phyloP scores from a whole-genome alignment of 2,797 vertebrate species.

The Clarias platycephalus region DNA sequence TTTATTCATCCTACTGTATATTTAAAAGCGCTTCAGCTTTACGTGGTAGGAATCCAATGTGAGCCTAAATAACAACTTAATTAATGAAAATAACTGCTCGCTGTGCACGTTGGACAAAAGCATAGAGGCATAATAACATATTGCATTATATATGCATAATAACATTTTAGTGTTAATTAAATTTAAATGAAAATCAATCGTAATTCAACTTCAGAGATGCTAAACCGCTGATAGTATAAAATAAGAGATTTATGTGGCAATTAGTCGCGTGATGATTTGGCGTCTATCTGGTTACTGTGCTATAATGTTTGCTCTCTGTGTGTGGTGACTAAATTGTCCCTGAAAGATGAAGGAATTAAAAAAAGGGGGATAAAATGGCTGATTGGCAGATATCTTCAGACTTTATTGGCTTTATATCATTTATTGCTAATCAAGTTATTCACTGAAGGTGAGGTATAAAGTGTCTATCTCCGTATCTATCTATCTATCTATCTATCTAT shows the following conservation, averaged over 20 bases:
- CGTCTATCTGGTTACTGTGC: constrained; percentile 30
- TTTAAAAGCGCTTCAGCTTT: constrained; percentile 13
- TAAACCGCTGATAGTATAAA: constrained; percentile 34
- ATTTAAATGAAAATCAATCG: constrained; percentile 44
- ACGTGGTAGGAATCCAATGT: not conserved
- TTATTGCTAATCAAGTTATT: not conserved
- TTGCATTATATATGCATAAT: constrained; percentile 31
- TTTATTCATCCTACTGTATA: constrained; percentile 8
- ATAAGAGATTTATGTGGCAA: constrained; percentile 32
- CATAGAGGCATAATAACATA: constrained; percentile 33
- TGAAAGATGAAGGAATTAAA: constrained; percentile 9
- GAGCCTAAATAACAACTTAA: constrained; percentile 22
- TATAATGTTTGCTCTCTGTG: constrained; percentile 15
- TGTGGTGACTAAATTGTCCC: not conserved
- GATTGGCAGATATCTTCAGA: not conserved
- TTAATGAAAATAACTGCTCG: constrained; percentile 6
- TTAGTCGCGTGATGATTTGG: constrained; percentile 24
- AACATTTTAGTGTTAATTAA: constrained; percentile 39
- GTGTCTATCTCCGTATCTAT: not conserved
- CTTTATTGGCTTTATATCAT: not conserved
- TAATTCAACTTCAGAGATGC: constrained; percentile 39
- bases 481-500: not conserved
- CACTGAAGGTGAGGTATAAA: not conserved
- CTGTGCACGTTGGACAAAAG: constrained; percentile 33
- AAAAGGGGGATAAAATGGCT: not conserved